A percentile compares a stretch with the other conserved stretches of the same genome.
phyloP scores from a whole-genome alignment of 2,797 vertebrate species.

The Protosalanx chinensis region DNA sequence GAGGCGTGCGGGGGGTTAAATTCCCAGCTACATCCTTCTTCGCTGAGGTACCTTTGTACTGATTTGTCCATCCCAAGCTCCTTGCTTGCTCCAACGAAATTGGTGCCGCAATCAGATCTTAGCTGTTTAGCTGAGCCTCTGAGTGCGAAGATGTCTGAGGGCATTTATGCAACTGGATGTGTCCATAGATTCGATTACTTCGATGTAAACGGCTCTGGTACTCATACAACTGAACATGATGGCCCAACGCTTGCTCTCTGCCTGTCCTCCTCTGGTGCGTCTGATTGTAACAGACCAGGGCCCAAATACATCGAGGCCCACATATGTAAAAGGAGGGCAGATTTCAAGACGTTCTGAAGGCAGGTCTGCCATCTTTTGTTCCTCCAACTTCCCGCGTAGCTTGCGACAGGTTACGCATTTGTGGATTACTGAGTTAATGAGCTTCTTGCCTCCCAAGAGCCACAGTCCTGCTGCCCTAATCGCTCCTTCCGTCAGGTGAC shows the following conservation, averaged over 20 bases:
- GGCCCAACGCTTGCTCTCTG: slow-evolving; percentile 12
- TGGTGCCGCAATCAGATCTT: too few relatives aligned
- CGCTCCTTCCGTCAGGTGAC: slow-evolving; percentile 19
- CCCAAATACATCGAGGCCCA: slow-evolving; percentile 4
- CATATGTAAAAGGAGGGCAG: slow-evolving; percentile 4
- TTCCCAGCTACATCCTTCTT: too few relatives aligned
- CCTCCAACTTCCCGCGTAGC: background rate
- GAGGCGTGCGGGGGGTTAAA: too few relatives aligned
- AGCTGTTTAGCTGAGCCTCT: background rate
- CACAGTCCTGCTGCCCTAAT: slow-evolving; percentile 21
- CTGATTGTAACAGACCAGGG: background rate
- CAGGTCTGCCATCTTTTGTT: slow-evolving; percentile 30
- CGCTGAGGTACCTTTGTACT: too few relatives aligned
- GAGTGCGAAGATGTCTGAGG: background rate
- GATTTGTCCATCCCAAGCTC: too few relatives aligned
- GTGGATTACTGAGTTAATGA: slow-evolving; percentile 7
- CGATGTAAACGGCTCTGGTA: slow-evolving; percentile 16
- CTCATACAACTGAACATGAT: slow-evolving; percentile 20
- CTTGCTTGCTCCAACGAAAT: too few relatives aligned
- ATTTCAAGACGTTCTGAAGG: slow-evolving; percentile 18
- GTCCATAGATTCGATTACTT: slow-evolving; percentile 16
- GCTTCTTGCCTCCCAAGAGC: slow-evolving; percentile 19
- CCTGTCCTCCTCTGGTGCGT: slow-evolving; percentile 2
- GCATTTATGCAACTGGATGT: slow-evolving; percentile 24
- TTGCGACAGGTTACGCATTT: slow-evolving; percentile 18